phyloP scores from a whole-genome alignment of 1,140 invertebrate genomes.

The Anthonomus grandis region DNA sequence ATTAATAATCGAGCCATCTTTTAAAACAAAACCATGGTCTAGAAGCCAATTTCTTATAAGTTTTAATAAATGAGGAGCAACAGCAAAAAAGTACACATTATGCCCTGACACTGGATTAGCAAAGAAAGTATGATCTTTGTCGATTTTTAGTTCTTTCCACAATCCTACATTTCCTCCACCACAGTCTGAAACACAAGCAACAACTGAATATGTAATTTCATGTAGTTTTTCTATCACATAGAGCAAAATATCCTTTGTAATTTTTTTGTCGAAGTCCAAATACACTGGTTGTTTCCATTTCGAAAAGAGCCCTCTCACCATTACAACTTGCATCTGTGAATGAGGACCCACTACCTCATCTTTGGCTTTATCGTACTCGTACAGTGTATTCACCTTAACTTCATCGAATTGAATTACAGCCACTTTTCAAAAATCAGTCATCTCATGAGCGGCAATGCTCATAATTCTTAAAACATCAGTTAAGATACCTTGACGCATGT shows the following conservation, averaged over 20 bases:
- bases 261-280: slow-evolving; percentile 42
- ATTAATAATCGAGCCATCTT: slow-evolving; percentile 1
- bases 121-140: slow-evolving; percentile 22
- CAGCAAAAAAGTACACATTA: slow-evolving; percentile 29
- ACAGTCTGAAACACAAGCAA: slow-evolving; percentile 42
- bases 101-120: slow-evolving; percentile 26
- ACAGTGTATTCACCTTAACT: slow-evolving; percentile 39
- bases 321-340: slow-evolving; percentile 41
- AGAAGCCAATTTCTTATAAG: slow-evolving; percentile 31
- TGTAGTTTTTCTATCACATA: slow-evolving; percentile 37
- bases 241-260: slow-evolving; percentile 39
- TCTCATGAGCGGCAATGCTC: slow-evolving; percentile 20
- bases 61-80: slow-evolving; percentile 30
- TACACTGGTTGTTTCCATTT: slow-evolving; percentile 48
- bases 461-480: slow-evolving; percentile 26
- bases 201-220: slow-evolving; percentile 36
- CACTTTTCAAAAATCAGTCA: slow-evolving; percentile 29
- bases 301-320: slow-evolving; percentile 41
- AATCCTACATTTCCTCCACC: slow-evolving; percentile 37
- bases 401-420: slow-evolving; percentile 41
- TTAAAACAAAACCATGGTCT: slow-evolving; percentile 24
- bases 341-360: slow-evolving; percentile 46
- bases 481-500: slow-evolving; percentile 23
- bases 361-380: slow-evolving; percentile 43
- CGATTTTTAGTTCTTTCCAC: slow-evolving; percentile 37